Conservation (phyloP, 2,888 invertebrate genomes). For the Lissonota sp. region DNA sequence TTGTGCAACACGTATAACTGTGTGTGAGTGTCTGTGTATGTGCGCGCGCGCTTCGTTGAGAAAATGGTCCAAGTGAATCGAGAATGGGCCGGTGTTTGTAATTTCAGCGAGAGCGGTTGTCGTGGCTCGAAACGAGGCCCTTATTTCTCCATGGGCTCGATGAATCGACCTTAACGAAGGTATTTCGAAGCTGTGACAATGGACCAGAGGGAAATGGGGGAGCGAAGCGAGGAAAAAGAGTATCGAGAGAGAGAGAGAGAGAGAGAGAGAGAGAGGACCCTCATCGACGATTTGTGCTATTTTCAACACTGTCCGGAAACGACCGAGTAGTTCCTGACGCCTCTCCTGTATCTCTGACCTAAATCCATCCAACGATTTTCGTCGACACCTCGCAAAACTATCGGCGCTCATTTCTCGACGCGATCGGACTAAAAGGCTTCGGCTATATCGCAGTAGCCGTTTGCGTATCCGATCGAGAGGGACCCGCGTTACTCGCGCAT, state of each 20-base stretch:
- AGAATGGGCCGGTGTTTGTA: slow-evolving; percentile 7
- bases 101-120: slow-evolving; percentile 30
- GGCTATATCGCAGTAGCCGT: not conserved
- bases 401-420: slow-evolving; percentile 45
- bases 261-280: slow-evolving; percentile 59
- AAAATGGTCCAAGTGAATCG: not conserved
- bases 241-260: slow-evolving; percentile 22
- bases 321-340: slow-evolving; percentile 24
- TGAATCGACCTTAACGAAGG: slow-evolving; percentile 64
- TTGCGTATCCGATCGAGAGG: slow-evolving; percentile 4
- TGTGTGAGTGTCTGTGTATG: too few relatives aligned
- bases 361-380: slow-evolving; percentile 71
- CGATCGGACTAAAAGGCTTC: slow-evolving; percentile 1
- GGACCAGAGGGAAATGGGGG: slow-evolving; percentile 29
- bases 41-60: too few relatives aligned
- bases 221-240: not conserved
- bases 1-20: too few relatives aligned
- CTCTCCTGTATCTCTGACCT: slow-evolving; percentile 66
- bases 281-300: slow-evolving; percentile 70
- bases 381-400: slow-evolving; percentile 68
- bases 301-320: slow-evolving; percentile 50
- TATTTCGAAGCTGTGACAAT: slow-evolving; percentile 60
- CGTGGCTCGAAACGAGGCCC: slow-evolving; percentile 20
- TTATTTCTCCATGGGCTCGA: slow-evolving; percentile 32
- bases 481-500: not conserved